Evolutionary conservation across 1,140 invertebrate genomes (phyloP), one percentile per base, ranked within the genome.

Genomic region (Lanistes nyassanus): DNA sequence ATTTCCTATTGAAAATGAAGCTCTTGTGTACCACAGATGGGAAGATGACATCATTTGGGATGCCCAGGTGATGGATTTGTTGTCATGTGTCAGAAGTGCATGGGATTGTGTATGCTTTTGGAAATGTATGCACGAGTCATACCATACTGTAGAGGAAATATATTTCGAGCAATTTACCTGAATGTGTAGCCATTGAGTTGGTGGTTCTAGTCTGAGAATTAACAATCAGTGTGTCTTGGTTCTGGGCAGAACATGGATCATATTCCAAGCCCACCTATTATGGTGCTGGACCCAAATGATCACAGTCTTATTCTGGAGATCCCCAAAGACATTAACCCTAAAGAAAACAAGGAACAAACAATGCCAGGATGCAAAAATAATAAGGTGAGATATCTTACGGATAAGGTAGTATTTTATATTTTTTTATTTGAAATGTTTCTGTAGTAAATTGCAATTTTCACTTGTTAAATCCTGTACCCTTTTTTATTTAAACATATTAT

Each of bases 41-140:
- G 97, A 99, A 88, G 94, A 98, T 79, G 95, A 99, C 84, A 94
- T 98, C 1, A 99, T 99, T 84, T 99, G 97, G 97, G 97, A 99
- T 91, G 93, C 95, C 0, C 93, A 97, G 85, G 87, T 86, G 71
- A 65, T 53, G 39, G 36, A 65, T 36, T 21, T 65, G 11, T 26
- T 16, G 42, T 47, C 0, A 47, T 47, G 19, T 47, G 6, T 7
- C 39, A 42, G 19, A 47, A 47, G 19, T 13, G 42, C 9, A 47
- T 47, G 42, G 9, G 42, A 13, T 47, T 47, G 42, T 47, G 9
- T 47, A 16, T 16, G 19, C 19, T 16, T 47, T 47, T 47, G 42
- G 1, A 47, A 16, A 47, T 47, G 42, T 3, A 47, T n/a, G n/a
- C n/a, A n/a, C n/a, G n/a, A n/a, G n/a, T n/a, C n/a, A n/a, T n/a